Evolutionary conservation across 2,888 invertebrate species (phyloP).

Genomic region (Euphydryas editha): DNA sequence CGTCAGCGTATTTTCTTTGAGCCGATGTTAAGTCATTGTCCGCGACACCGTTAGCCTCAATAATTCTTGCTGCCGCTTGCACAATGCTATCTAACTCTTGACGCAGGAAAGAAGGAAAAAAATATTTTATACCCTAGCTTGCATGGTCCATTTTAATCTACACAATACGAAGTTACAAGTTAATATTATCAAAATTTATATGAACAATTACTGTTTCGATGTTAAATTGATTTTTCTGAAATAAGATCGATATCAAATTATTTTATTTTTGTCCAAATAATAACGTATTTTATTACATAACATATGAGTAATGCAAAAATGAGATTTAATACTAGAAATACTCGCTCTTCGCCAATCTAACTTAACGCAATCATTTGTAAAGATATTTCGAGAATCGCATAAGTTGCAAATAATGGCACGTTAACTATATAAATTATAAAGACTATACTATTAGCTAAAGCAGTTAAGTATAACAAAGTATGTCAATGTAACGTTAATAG

Average conservation of each 20-base stretch:
- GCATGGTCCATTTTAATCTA: neutral
- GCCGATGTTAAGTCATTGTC: constrained; percentile 69
- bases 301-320: no score
- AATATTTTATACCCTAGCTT: neutral
- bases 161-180: neutral
- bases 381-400: neutral
- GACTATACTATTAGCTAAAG: neutral
- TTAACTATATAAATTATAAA: neutral
- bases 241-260: no score
- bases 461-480: constrained; percentile 38
- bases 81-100: constrained; percentile 16
- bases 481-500: constrained; percentile 66
- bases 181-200: neutral
- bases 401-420: neutral
- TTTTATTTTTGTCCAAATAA: no score
- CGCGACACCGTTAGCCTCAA: constrained; percentile 70
- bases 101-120: neutral
- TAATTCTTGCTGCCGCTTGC: constrained; percentile 21
- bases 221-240: no score
- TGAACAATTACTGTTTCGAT: no score
- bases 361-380: no score
- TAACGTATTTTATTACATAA: no score
- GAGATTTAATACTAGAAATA: no score
- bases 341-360: no score
- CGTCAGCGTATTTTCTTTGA: constrained; percentile 71